A percentile compares a stretch with the other conserved stretches of the same genome.
Evolutionary conservation across 2,888 invertebrate genomes (phyloP).

Genomic region (Drosophila meridionalis): DNA sequence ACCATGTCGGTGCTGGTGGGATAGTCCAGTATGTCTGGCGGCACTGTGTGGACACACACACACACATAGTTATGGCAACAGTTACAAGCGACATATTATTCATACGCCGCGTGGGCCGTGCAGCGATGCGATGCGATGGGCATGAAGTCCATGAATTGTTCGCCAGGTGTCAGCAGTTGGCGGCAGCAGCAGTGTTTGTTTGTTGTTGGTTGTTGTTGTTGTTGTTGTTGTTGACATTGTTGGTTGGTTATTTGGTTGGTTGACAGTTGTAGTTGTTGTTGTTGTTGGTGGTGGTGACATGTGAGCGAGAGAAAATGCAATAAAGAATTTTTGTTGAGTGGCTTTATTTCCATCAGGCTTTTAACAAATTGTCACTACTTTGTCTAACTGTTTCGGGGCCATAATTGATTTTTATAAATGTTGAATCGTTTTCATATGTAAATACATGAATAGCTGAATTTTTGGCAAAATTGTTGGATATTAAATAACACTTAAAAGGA

Average conservation of each 20-base stretch:
- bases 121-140: slow-evolving; percentile 28
- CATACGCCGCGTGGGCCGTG: slow-evolving; percentile 67
- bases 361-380: slow-evolving; percentile 18
- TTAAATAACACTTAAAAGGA: neutral
- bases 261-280: slow-evolving; percentile 32
- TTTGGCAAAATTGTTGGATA: neutral
- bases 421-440: neutral
- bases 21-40: slow-evolving; percentile 93
- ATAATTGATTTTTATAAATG: slow-evolving; percentile 16
- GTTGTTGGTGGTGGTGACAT: slow-evolving; percentile 33
- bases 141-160: slow-evolving; percentile 48
- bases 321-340: slow-evolving; percentile 42
- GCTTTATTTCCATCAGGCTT: slow-evolving; percentile 36
- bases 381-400: neutral
- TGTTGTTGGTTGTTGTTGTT: neutral
- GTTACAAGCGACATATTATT: slow-evolving; percentile 69
- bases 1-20: slow-evolving; percentile 94
- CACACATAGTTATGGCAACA: slow-evolving; percentile 50
- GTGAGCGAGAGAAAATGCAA: slow-evolving; percentile 43
- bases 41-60: slow-evolving; percentile 86
- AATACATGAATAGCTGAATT: neutral
- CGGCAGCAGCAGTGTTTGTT: slow-evolving; percentile 21
- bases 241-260: slow-evolving; percentile 42
- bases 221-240: slow-evolving; percentile 48
- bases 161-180: slow-evolving; percentile 62